These are phyloP conservation scores for Leucoraja ocellata DNA, from an alignment of 2,797 vertebrate species.

Conservation along the genomic window DNA sequence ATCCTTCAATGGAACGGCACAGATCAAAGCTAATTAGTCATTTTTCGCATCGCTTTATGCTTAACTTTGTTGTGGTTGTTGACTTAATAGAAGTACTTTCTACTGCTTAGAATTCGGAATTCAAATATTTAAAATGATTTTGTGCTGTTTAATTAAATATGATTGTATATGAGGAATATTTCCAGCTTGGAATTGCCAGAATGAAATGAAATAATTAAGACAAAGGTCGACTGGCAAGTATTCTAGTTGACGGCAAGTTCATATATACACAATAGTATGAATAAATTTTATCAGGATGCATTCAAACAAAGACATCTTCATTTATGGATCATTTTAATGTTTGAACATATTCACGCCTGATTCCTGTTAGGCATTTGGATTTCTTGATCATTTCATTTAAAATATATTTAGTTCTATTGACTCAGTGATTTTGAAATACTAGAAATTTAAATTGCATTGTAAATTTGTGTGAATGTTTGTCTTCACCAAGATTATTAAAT, in stretches of 20 bases:
- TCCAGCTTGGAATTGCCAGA: neutral
- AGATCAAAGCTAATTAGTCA: neutral
- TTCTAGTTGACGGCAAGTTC: neutral
- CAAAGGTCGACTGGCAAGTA: neutral
- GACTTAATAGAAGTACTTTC: neutral
- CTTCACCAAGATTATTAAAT: neutral
- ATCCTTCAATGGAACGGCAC: neutral
- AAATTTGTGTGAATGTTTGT: neutral
- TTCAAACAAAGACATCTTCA: neutral
- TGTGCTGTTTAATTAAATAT: neutral
- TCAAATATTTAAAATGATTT: neutral
- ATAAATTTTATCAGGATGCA: neutral
- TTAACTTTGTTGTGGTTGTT: neutral
- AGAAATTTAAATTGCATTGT: neutral
- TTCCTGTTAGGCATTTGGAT: neutral
- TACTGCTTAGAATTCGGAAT: neutral
- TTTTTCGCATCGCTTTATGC: neutral
- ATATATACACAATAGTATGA: neutral
- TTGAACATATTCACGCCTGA: neutral
- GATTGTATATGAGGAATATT: neutral
- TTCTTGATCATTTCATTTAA: neutral
- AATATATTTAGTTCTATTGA: neutral
- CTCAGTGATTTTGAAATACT: no score
- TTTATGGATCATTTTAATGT: neutral
- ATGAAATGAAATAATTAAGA: neutral